These are phyloP conservation scores for Onychomys leucogaster DNA, from an alignment of 2,797 vertebrate genomes.

Conservation along the genomic window DNA sequence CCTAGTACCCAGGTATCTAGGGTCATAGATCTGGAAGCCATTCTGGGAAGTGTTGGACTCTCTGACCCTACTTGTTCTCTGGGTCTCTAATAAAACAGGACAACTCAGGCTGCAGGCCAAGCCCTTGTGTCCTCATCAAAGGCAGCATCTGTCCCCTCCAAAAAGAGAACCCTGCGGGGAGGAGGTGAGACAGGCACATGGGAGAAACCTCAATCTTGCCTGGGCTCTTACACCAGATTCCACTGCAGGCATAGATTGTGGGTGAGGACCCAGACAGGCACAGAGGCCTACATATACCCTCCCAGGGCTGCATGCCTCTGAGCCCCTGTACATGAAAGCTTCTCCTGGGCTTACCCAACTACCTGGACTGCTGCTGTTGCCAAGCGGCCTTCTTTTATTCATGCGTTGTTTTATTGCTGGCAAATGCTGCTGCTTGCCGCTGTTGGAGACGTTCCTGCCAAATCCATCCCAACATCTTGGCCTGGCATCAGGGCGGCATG, in stretches of 20 bases:
- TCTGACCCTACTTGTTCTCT: constrained; percentile 83
- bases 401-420: constrained; percentile 87
- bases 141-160: constrained; percentile 84
- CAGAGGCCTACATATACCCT: constrained; percentile 7
- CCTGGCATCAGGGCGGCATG: constrained; percentile 86
- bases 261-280: background rate
- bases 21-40: constrained; percentile 60
- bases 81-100: constrained; percentile 81
- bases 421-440: constrained; percentile 85
- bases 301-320: constrained; percentile 26
- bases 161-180: constrained; percentile 75
- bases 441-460: constrained; percentile 86
- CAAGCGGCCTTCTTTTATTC: constrained; percentile 86
- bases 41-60: constrained; percentile 54
- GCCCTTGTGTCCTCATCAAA: constrained; percentile 85
- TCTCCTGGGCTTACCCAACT: constrained; percentile 74
- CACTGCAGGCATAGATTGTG: constrained; percentile 57
- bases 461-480: constrained; percentile 87
- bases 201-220: constrained; percentile 58
- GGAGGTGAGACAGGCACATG: constrained; percentile 51
- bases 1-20: background rate
- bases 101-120: constrained; percentile 82
- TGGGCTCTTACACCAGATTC: constrained; percentile 69
- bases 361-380: constrained; percentile 79
- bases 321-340: background rate